Percentiles rank a stretch among this genome's conserved stretches.
Conservation (phyloP, 2,113 vertebrate species). For the Australoheros scitulus region DNA sequence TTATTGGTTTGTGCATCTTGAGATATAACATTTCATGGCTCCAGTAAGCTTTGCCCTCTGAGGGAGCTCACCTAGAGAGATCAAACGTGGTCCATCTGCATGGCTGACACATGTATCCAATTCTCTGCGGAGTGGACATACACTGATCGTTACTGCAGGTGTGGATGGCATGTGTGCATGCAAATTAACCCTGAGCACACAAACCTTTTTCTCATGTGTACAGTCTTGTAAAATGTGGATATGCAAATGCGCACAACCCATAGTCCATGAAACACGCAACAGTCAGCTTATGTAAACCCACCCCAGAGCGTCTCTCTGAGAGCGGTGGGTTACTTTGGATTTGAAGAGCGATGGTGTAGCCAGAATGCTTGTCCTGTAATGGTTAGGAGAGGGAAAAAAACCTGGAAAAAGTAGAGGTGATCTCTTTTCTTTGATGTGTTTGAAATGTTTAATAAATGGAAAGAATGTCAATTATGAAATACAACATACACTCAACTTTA, state of each 20-base stretch:
- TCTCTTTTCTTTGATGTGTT: not conserved
- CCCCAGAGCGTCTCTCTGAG: not conserved
- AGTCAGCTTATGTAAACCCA: slow-evolving; percentile 16
- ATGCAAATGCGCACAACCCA: slow-evolving; percentile 13
- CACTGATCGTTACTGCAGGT: slow-evolving; percentile 31
- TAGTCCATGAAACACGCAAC: not conserved
- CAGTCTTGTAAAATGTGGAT: not conserved
- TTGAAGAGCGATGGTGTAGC: slow-evolving; percentile 39
- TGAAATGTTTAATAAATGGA: not conserved
- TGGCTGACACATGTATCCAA: not conserved
- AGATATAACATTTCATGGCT: not conserved
- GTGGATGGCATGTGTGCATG: slow-evolving; percentile 26
- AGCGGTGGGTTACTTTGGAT: slow-evolving; percentile 17
- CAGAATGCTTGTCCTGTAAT: not conserved
- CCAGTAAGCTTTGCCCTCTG: slow-evolving; percentile 33
- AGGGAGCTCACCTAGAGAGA: slow-evolving; percentile 8
- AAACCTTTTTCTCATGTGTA: not conserved
- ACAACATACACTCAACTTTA: no score
- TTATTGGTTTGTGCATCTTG: not conserved
- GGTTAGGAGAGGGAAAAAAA: not conserved
- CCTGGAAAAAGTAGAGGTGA: not conserved
- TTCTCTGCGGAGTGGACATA: slow-evolving; percentile 36
- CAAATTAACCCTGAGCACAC: slow-evolving; percentile 21
- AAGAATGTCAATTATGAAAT: no score
- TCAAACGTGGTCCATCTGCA: slow-evolving; percentile 44